Base-by-base conservation (phyloP, 35 echinoderm and acorn worm genomes). In the Apostichopus japonicus region DNA sequence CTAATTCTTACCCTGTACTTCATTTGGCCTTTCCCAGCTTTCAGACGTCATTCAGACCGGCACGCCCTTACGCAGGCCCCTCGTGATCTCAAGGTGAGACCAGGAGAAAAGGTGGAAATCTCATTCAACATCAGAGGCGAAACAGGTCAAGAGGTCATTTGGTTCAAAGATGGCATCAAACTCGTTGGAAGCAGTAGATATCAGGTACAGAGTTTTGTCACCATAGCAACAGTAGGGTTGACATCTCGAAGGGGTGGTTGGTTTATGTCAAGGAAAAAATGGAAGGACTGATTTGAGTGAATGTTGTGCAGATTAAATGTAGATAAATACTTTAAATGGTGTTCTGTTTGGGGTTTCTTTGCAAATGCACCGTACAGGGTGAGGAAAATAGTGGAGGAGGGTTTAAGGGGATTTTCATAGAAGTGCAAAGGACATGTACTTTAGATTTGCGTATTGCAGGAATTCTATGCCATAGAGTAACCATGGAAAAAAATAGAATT, bases 31-130 rank as follows among this genome's bases (percentile, higher is more conserved):
- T 78, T 79, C 52, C 53, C 33, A 91, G 90, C 90, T n/a, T 79
- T 91, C 72, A 91, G 90, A 53, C 53, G 90, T 10, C 90, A 91
- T 67, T 79, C 90, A 78, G 90, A 91, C 62, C 75, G 70, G 23
- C 95, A 89, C 17, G 84, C 70, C 44, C 61, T 96, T 71, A 87
- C 86, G 0, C 90, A 92, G 75, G 79, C 93, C 54, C 93, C 93
- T 52, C 90, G 84, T 56, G 95, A 96, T 71, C 95, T 90, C 44
- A 84, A 92, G 15, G 93, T 90, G 5, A 79, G 79, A 87, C 80
- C 83, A 14, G 95, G 95, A 52, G 93, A 96, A 24, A 91, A 77
- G 72, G 95, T 91, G 81, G 86, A 96, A 79, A 94, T 96, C 93
- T 76, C 72, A 23, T 94, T 92, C 65, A 91, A 94, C 55, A 94